phyloP scores from a whole-genome alignment of 2,888 invertebrate genomes.

The Periphyllus acericola region DNA sequence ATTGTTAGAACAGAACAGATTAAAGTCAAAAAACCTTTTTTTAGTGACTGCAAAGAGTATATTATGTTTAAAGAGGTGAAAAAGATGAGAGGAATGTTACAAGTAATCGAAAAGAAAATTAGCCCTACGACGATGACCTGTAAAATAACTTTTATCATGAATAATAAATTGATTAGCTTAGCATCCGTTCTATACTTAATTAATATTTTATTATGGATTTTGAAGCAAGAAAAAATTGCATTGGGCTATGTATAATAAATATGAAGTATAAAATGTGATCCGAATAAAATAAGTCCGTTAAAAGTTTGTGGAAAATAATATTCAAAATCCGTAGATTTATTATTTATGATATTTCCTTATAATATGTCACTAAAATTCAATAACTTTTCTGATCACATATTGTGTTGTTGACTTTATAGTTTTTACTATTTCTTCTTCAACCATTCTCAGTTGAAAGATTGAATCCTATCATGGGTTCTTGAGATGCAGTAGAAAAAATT shows the following conservation, averaged over 20 bases:
- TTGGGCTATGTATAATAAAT: background rate
- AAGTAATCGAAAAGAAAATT: conserved; percentile 31
- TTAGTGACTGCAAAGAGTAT: background rate
- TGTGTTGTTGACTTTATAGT: no score
- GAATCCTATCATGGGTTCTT: no score
- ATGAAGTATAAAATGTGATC: background rate
- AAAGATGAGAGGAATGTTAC: background rate
- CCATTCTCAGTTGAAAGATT: no score
- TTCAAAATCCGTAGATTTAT: background rate
- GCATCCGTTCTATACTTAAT: background rate
- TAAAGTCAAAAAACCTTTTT: conserved; percentile 10
- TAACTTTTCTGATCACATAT: conserved; percentile 1
- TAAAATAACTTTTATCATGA: conserved; percentile 42
- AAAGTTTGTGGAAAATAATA: background rate
- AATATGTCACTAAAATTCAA: conserved; percentile 17
- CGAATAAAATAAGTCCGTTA: background rate
- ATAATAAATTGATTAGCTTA: conserved; percentile 41
- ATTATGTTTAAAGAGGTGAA: background rate
- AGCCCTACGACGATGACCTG: background rate
- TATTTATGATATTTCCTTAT: conserved; percentile 15
- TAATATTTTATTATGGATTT: background rate
- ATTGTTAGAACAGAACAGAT: background rate
- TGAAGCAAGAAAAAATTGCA: conserved; percentile 11
- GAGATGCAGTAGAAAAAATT: no score
- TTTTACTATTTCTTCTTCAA: no score